Conservation (phyloP, 2,113 vertebrate genomes). For the Clarias batrachus region DNA sequence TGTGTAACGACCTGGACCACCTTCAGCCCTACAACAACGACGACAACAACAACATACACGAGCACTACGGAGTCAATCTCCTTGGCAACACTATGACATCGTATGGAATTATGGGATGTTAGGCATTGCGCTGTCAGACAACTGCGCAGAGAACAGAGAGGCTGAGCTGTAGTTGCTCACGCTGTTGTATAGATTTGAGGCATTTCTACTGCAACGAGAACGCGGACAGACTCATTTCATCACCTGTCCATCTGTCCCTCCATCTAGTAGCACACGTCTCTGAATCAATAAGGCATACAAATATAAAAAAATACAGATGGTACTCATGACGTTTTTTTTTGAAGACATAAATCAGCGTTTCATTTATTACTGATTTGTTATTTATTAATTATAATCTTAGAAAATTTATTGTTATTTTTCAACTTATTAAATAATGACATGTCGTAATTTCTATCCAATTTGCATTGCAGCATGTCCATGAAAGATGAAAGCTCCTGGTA, state of each 20-base stretch:
- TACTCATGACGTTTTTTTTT: not conserved
- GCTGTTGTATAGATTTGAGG: not conserved
- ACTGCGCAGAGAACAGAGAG: not conserved
- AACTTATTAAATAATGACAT: not conserved
- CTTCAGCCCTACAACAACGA: not conserved
- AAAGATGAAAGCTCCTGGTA: not conserved
- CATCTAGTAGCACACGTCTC: too few species aligned
- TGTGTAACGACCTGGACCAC: constrained; percentile 29
- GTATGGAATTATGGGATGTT: constrained; percentile 33
- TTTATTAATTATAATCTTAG: not conserved
- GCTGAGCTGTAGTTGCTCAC: not conserved
- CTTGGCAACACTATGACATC: constrained; percentile 30
- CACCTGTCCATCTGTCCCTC: not conserved
- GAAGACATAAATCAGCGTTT: not conserved
- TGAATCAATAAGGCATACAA: not conserved
- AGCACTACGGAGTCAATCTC: constrained; percentile 22
- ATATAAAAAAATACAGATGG: not conserved
- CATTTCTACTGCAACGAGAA: not conserved
- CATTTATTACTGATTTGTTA: not conserved
- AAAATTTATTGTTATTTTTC: not conserved
- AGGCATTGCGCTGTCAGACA: constrained; percentile 12
- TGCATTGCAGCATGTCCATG: not conserved
- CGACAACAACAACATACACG: constrained; percentile 19
- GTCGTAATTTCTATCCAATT: not conserved
- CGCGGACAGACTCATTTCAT: not conserved